phyloP scores from a whole-genome alignment of 1,140 invertebrate species.

The Zaprionus tsacasi region DNA sequence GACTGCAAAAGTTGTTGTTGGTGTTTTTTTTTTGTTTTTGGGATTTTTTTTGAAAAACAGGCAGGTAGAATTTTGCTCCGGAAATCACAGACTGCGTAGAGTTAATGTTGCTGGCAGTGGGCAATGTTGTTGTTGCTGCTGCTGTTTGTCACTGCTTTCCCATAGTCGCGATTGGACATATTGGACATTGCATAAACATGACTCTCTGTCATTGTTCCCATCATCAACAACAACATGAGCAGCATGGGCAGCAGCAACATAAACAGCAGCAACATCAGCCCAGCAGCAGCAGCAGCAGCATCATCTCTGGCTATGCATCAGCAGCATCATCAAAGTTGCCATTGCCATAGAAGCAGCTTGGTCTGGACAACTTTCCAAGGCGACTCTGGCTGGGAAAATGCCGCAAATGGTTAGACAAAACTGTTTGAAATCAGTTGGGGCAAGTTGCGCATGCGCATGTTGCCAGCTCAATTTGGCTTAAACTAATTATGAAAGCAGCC shows the following conservation, averaged over 20 bases:
- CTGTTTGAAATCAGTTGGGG: constrained; percentile 37
- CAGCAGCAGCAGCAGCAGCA: constrained; percentile 31
- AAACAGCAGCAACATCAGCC: constrained; percentile 3
- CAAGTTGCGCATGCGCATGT: constrained; percentile 15
- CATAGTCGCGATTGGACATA: constrained; percentile 50
- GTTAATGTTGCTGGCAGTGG: background rate
- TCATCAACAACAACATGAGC: constrained; percentile 31
- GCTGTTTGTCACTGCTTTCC: constrained; percentile 31
- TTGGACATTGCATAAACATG: constrained; percentile 60
- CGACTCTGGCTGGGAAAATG: constrained; percentile 52
- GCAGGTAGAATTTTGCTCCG: constrained; percentile 48
- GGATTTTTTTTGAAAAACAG: background rate
- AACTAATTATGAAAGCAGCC: constrained; percentile 74
- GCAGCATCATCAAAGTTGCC: constrained; percentile 30
- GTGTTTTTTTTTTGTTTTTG: constrained; percentile 3
- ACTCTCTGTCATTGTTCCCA: constrained; percentile 53
- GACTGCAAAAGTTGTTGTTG: constrained; percentile 7
- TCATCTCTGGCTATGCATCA: constrained; percentile 13
- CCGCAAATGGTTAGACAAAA: constrained; percentile 60
- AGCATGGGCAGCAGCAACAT: background rate
- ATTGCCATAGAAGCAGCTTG: constrained; percentile 44
- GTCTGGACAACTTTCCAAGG: constrained; percentile 51
- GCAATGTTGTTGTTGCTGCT: constrained; percentile 10
- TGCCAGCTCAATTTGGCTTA: constrained; percentile 50
- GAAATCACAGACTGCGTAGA: constrained; percentile 36